A percentile compares a stretch with the other conserved stretches of the same genome.
phyloP scores from a whole-genome alignment of 2,888 invertebrate genomes.

The Pinctada fucata region DNA sequence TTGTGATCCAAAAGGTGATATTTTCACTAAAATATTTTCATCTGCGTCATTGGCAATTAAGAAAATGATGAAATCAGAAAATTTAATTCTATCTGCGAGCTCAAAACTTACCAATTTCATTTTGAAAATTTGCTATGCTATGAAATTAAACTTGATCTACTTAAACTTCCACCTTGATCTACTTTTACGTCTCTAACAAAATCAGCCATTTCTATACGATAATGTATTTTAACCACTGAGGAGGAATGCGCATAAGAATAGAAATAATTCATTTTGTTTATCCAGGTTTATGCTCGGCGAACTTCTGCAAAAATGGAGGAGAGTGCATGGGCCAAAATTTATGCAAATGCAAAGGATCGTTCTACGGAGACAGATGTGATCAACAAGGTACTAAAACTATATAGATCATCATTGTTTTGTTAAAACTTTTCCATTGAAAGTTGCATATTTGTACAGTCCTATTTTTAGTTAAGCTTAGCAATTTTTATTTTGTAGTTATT shows the following conservation, averaged over 20 bases:
- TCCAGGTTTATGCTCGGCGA: constrained; percentile 44
- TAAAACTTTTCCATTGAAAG: too few relatives aligned
- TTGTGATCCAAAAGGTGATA: constrained; percentile 54
- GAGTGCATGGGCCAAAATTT: constrained; percentile 51
- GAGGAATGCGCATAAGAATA: too few relatives aligned
- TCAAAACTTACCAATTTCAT: not conserved
- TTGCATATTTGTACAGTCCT: too few relatives aligned
- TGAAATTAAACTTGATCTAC: too few relatives aligned
- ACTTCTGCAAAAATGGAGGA: constrained; percentile 53
- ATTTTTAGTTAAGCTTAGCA: too few relatives aligned
- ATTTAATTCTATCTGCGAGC: not conserved
- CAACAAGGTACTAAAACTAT: constrained; percentile 39
- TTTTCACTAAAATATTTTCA: not conserved
- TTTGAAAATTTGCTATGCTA: too few relatives aligned
- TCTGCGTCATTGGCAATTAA: not conserved
- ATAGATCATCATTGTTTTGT: not conserved
- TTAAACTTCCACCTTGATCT: too few relatives aligned
- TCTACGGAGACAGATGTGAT: constrained; percentile 48
- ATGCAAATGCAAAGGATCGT: constrained; percentile 49
- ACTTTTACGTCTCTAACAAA: too few relatives aligned
- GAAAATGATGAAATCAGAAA: not conserved
- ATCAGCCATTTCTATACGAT: too few relatives aligned
- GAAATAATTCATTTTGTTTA: not conserved
- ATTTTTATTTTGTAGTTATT: too few relatives aligned
- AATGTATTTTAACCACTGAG: too few relatives aligned